phyloP scores from a whole-genome alignment of 2,797 vertebrate species.

The Bryconaethiops microstoma region DNA sequence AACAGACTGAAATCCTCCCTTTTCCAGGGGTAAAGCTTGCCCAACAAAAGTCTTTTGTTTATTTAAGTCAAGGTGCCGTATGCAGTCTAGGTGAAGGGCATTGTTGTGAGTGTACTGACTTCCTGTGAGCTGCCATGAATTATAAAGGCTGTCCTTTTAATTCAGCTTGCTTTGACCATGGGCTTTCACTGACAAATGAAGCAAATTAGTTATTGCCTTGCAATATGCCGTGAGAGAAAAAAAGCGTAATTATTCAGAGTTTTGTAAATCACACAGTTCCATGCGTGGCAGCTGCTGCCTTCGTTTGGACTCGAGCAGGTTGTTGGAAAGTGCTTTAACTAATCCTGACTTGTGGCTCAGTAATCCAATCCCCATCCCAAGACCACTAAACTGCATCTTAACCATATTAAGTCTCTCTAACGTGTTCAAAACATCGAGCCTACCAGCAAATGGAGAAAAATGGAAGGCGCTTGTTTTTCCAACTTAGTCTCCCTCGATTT shows the following conservation, averaged over 20 bases:
- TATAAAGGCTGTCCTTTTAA: constrained; percentile 43
- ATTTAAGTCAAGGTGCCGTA: neutral
- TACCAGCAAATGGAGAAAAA: constrained; percentile 50
- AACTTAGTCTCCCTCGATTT: constrained; percentile 56
- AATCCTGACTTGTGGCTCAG: constrained; percentile 34
- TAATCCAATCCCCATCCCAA: constrained; percentile 18
- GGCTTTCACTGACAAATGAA: constrained; percentile 46
- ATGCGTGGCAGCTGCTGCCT: constrained; percentile 40
- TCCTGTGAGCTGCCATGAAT: constrained; percentile 32
- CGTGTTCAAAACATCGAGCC: constrained; percentile 53
- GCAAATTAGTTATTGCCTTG: constrained; percentile 48
- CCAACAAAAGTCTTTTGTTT: neutral
- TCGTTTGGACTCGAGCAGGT: constrained; percentile 24
- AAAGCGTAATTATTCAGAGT: constrained; percentile 40
- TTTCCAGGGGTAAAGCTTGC: constrained; percentile 2
- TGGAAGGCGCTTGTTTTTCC: constrained; percentile 55
- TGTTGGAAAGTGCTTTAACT: constrained; percentile 42
- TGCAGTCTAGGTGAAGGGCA: constrained; percentile 27
- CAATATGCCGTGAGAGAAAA: constrained; percentile 17
- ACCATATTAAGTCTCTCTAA: constrained; percentile 50
- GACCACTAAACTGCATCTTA: constrained; percentile 52
- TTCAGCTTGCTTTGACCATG: constrained; percentile 26
- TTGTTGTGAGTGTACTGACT: constrained; percentile 28
- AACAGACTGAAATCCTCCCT: neutral
- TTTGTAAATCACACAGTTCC: constrained; percentile 41